A percentile compares a stretch with the other conserved stretches of the same genome.
Conservation (phyloP, 2,113 vertebrate genomes). For the Thalassarche chlororhynchos region DNA sequence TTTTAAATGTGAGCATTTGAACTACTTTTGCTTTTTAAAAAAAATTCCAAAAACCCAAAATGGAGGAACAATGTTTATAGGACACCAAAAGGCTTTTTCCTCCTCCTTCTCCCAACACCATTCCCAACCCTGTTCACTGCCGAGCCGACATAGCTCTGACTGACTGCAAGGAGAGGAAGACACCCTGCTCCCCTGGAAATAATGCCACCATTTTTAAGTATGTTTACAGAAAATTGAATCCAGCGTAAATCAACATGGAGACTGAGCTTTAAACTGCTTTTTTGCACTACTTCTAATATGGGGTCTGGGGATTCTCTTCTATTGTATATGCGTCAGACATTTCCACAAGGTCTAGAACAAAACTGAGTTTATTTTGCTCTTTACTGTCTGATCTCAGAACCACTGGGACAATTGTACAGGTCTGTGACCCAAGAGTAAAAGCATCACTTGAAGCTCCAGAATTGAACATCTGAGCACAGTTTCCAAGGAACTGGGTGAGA, state of each 20-base stretch:
- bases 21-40: neutral
- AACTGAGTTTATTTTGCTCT: neutral
- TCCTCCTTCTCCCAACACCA: neutral
- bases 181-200: neutral
- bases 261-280: neutral
- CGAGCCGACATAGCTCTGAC: accelerated
- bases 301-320: neutral
- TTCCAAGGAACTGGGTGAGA: neutral
- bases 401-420: neutral
- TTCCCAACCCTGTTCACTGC: neutral
- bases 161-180: neutral
- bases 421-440: neutral
- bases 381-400: neutral
- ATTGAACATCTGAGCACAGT: neutral
- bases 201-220: neutral
- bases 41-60: neutral
- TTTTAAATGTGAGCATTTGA: neutral
- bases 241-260: neutral
- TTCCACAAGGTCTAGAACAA: neutral
- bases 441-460: neutral
- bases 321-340: neutral
- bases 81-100: neutral
- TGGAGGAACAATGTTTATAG: neutral
- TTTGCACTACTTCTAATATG: neutral
- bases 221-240: neutral